Base-by-base conservation (phyloP, 1,140 invertebrate species). In the Drosophila kurseongensis region DNA sequence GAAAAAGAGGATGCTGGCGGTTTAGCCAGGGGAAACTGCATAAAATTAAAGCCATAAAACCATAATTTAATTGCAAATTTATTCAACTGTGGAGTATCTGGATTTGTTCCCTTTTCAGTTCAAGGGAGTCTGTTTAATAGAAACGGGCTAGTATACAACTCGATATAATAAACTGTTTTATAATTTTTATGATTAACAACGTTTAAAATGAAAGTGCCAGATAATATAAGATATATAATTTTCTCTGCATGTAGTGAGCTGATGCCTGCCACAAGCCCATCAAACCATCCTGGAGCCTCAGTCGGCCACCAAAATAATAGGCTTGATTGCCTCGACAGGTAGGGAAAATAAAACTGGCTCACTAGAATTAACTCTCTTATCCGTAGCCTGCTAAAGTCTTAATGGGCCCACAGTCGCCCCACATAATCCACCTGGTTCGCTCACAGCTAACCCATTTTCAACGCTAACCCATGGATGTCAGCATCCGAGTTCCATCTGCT, bases 371-470 rank as follows among this genome's bases (percentile, higher is more conserved):
- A 45, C 54, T 51, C 36, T n/a, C 29, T 52, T 45, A 27, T 40
- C 18, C 0, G 5, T 10, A 67, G 50, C 27, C 48, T 42, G 48
- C 56, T 61, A 60, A 60, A 61, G 42, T 55, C 62, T 75, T 60
- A 78, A 78, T 66, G 32, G 60, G 52, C 38, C 50, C 42, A 47
- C 48, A 29, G 40, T 27, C 48, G 75, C 58, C 68, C 73, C 29
- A 68, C 44, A 67, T 72, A 50, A 58, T 61, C 58, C 52, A 47
- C n/a, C 71, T 73, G 71, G 51, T 56, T 35, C 36, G 51, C 40
- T 45, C 56, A 60, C 65, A 52, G 62, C 67, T 85, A 78, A 81
- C 78, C 81, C 74, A 85, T 85, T 86, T 78, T 54, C 16, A 41
- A 68, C 35, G n/a, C 32, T 18, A 75, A 38, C 27, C 38, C 55